These are phyloP conservation scores for Epizoanthus ramosus DNA, from an alignment of 92 coral and sea anemone species.

Conservation along the genomic window DNA sequence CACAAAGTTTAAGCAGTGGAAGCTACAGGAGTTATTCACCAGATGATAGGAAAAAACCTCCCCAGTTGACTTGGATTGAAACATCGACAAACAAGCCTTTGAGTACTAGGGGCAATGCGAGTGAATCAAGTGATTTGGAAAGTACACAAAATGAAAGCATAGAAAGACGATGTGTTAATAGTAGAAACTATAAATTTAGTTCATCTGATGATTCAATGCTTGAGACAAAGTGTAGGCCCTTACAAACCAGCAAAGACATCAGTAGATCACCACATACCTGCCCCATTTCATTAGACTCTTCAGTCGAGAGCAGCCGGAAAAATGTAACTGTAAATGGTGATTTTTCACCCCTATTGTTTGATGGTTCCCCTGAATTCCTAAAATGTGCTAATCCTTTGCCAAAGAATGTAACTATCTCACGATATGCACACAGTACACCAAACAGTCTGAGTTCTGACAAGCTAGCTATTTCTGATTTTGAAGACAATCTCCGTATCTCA, in stretches of 20 bases:
- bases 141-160: too few relatives aligned
- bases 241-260: not conserved
- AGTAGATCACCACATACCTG: not conserved
- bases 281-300: not conserved
- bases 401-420: not conserved
- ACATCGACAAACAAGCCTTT: too few relatives aligned
- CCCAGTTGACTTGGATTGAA: too few relatives aligned
- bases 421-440: constrained; percentile 31
- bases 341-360: constrained; percentile 19
- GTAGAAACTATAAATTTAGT: not conserved
- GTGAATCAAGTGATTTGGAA: too few relatives aligned
- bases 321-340: not conserved
- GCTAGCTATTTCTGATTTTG: not conserved
- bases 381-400: not conserved
- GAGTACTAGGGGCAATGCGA: too few relatives aligned
- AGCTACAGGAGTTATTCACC: not conserved
- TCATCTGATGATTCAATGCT: not conserved
- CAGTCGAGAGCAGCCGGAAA: constrained; percentile 2
- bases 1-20: too few relatives aligned
- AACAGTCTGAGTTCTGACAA: not conserved
- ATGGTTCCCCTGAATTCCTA: not conserved
- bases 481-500: not conserved
- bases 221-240: not conserved
- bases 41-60: too few relatives aligned
- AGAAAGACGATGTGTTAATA: too few relatives aligned